These are phyloP conservation scores for Babylonia areolata DNA, from an alignment of 1,140 invertebrate species.

Conservation along the genomic window DNA sequence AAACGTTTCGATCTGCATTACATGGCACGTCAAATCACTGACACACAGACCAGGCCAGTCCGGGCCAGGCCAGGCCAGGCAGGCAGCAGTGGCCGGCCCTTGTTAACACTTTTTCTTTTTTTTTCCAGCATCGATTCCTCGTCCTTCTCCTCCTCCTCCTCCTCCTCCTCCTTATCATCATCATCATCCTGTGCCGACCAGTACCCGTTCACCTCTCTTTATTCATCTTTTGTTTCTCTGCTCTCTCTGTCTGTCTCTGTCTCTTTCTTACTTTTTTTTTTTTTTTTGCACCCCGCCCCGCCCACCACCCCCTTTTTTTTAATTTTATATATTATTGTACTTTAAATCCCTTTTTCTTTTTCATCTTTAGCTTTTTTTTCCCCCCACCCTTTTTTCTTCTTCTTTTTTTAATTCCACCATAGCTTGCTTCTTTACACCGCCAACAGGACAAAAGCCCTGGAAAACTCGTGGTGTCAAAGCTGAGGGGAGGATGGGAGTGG, in stretches of 20 bases:
- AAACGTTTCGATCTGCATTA: conserved; percentile 21
- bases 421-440: conserved; percentile 4
- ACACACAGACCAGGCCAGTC: no score
- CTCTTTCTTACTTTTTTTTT: not conserved
- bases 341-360: not conserved
- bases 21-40: no score
- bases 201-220: conserved; percentile 19
- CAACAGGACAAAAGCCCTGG: not conserved
- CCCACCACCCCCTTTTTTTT: not conserved
- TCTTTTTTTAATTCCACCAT: not conserved
- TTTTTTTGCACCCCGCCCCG: not conserved
- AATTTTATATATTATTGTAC: not conserved
- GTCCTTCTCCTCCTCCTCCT: not conserved
- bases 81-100: no score
- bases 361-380: not conserved
- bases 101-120: conserved; percentile 22
- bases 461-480: not conserved
- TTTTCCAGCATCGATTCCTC: conserved; percentile 13
- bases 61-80: no score
- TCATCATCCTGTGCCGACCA: no score
- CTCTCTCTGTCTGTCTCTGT: not conserved
- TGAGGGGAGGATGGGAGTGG: not conserved
- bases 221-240: conserved; percentile 3
- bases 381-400: not conserved
- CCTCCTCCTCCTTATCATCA: not conserved